phyloP scores from a whole-genome alignment of 1,140 invertebrate genomes.

The Zaprionus davidi region DNA sequence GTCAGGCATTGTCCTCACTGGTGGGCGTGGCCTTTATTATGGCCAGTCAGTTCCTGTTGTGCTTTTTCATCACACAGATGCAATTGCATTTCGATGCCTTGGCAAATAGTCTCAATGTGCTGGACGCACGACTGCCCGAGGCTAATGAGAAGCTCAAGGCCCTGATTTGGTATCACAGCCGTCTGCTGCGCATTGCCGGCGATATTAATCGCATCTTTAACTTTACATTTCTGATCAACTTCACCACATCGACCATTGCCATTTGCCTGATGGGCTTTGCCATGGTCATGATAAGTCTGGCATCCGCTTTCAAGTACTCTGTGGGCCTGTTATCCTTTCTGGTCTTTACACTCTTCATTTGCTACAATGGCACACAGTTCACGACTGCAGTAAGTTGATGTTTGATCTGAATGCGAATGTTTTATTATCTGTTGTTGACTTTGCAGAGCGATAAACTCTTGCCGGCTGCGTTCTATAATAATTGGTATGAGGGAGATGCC shows the following conservation, averaged over 20 bases:
- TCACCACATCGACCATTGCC: conserved; percentile 64
- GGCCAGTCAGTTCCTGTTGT: conserved; percentile 55
- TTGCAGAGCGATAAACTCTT: conserved; percentile 62
- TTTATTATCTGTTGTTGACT: background rate
- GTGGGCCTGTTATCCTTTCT: conserved; percentile 58
- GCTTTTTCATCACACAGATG: conserved; percentile 66
- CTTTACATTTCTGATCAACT: conserved; percentile 57
- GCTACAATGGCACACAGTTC: conserved; percentile 56
- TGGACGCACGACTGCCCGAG: conserved; percentile 42
- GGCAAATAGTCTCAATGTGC: conserved; percentile 23
- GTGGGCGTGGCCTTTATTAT: conserved; percentile 63
- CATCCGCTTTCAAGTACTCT: conserved; percentile 52
- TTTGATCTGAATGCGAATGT: background rate
- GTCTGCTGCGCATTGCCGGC: conserved; percentile 40
- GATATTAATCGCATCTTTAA: conserved; percentile 64
- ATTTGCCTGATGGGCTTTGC: conserved; percentile 71
- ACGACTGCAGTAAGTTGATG: conserved; percentile 45
- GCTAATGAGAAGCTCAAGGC: conserved; percentile 52
- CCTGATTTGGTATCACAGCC: conserved; percentile 58
- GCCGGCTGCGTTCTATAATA: conserved; percentile 67
- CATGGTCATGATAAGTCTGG: conserved; percentile 62
- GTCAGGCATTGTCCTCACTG: conserved; percentile 49
- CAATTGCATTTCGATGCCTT: conserved; percentile 71
- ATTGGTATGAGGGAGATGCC: conserved; percentile 74
- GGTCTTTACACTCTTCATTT: conserved; percentile 56